phyloP scores from a whole-genome alignment of 2,888 invertebrate species.

The Perithous albicinctus region DNA sequence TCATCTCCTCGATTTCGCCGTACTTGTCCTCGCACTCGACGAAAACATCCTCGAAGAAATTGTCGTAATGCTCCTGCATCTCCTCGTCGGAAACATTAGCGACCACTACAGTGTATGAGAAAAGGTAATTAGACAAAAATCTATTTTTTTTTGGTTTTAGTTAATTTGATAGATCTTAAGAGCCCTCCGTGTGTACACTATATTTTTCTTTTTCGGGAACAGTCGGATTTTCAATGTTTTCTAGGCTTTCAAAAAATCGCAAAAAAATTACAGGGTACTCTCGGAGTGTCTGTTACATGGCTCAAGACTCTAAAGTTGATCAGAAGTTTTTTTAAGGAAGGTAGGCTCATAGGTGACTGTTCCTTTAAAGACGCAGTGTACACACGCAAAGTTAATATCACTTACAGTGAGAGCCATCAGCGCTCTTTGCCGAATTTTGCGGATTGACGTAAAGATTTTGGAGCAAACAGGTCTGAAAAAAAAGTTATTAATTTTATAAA shows the following conservation, averaged over 20 bases:
- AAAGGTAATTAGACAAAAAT: constrained; percentile 44
- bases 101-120: constrained; percentile 88
- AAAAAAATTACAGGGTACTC: too few species aligned
- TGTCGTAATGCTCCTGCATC: constrained; percentile 99
- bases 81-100: constrained; percentile 98
- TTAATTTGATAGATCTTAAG: not conserved
- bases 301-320: too few species aligned
- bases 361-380: too few species aligned
- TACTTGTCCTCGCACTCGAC: constrained; percentile 99
- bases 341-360: too few species aligned
- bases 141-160: too few species aligned
- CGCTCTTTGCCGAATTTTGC: constrained; percentile 98
- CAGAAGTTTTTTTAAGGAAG: too few species aligned
- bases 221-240: too few species aligned
- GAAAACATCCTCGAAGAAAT: constrained; percentile 99
- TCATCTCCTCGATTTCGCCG: constrained; percentile 99
- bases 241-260: too few species aligned
- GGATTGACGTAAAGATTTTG: constrained; percentile 99
- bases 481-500: constrained; percentile 37
- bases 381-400: too few species aligned
- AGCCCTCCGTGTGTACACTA: too few species aligned
- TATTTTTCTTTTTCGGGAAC: too few species aligned
- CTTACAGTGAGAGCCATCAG: constrained; percentile 97
- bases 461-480: constrained; percentile 94
- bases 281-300: too few species aligned